Evolutionary conservation across 2,888 invertebrate genomes (phyloP).

Genomic region (Machimus rusticus): DNA sequence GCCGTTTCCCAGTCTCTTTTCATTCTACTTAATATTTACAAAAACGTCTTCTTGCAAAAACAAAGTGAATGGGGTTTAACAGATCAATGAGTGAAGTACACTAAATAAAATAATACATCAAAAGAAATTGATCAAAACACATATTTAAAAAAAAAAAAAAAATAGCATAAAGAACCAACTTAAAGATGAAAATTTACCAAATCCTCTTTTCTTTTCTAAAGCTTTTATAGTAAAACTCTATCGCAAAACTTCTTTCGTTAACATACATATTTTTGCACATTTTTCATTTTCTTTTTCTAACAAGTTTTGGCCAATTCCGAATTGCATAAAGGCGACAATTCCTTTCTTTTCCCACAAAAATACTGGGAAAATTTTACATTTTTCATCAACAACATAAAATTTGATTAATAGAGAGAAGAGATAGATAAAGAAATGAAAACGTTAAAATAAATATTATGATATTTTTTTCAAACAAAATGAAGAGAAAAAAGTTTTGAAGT

Average conservation of each 20-base stretch:
- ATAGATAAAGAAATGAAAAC: slow-evolving; percentile 1
- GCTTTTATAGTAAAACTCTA: slow-evolving; percentile 47
- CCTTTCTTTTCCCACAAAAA: background rate
- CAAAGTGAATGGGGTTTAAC: background rate
- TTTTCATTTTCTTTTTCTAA: background rate
- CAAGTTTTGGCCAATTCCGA: background rate
- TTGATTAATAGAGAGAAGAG: background rate
- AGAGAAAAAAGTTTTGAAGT: background rate
- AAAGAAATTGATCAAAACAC: background rate
- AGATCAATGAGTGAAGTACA: slow-evolving; percentile 2
- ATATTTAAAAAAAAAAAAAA: background rate
- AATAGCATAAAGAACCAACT: background rate
- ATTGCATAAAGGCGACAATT: background rate
- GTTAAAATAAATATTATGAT: background rate
- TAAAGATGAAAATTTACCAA: slow-evolving; percentile 20
- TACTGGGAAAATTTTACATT: background rate
- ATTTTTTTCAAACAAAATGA: background rate
- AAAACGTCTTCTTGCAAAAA: background rate
- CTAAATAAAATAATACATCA: background rate
- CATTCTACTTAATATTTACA: background rate
- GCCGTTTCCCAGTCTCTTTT: background rate
- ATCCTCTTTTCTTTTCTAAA: slow-evolving; percentile 63
- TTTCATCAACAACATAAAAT: background rate
- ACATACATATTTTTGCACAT: background rate
- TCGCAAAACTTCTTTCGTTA: background rate